Evolutionary conservation across 2,888 invertebrate species (phyloP).

Genomic region (Aromia moschata): DNA sequence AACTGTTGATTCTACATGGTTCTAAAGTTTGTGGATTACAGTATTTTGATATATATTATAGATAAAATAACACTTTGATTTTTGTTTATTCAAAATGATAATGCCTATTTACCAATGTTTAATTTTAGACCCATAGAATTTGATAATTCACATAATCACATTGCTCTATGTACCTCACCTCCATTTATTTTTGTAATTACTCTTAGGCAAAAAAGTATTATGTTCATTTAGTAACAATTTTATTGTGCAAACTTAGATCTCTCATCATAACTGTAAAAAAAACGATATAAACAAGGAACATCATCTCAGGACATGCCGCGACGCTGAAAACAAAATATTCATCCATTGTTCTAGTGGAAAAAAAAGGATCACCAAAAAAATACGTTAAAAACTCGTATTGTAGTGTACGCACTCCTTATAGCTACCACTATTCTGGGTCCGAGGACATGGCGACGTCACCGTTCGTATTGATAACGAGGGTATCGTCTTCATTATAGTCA

Average conservation of each 20-base stretch:
- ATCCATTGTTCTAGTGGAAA: not conserved
- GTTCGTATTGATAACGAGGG: conserved; percentile 75
- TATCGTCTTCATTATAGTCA: conserved; percentile 79
- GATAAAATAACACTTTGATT: no score
- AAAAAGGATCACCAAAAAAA: conserved; percentile 16
- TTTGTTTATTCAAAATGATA: no score
- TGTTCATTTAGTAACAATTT: conserved; percentile 13
- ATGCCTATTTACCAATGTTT: no score
- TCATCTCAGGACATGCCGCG: conserved; percentile 5
- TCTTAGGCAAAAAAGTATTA: no score
- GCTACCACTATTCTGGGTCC: conserved; percentile 56
- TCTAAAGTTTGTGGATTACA: no score
- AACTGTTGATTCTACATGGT: no score
- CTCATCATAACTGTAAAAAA: conserved; percentile 3
- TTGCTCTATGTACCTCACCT: no score
- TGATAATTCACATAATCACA: no score
- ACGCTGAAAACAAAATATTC: conserved; percentile 4
- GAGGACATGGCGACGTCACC: conserved; percentile 69
- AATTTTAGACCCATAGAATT: no score
- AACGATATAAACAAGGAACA: not conserved
- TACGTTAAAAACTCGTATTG: conserved; percentile 23
- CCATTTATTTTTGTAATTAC: no score
- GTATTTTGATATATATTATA: no score
- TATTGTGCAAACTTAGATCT: conserved; percentile 5
- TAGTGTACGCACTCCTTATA: conserved; percentile 29